phyloP scores from a whole-genome alignment of 2,113 vertebrate genomes.

The Carettochelys insculpta region DNA sequence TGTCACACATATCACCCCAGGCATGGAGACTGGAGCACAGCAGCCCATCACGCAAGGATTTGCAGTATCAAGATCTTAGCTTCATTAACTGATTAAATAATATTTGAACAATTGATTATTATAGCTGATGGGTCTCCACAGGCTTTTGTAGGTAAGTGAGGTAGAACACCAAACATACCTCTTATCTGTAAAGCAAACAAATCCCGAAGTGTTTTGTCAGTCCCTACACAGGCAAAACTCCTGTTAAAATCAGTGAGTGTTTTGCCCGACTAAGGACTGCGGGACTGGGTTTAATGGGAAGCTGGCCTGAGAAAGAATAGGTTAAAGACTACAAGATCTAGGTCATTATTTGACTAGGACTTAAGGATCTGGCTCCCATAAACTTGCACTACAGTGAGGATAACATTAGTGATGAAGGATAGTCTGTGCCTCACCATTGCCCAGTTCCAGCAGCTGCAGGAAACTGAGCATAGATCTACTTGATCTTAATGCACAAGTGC shows the following conservation, averaged over 20 bases:
- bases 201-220: not conserved
- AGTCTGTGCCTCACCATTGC: not conserved
- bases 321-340: not conserved
- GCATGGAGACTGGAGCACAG: not conserved
- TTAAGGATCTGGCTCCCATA: not conserved
- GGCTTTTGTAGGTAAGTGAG: not conserved
- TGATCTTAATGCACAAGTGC: not conserved
- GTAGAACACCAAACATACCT: not conserved
- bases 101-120: not conserved
- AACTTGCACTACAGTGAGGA: not conserved
- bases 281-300: fast-evolving
- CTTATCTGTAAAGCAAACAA: not conserved
- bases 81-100: not conserved
- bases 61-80: not conserved
- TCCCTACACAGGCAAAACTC: not conserved
- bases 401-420: not conserved
- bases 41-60: not conserved
- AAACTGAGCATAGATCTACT: not conserved
- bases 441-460: not conserved
- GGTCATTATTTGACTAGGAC: not conserved
- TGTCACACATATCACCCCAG: not conserved
- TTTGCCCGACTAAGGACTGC: not conserved
- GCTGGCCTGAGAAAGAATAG: not conserved
- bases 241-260: not conserved
- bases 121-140: not conserved